Evolutionary conservation across 2,888 invertebrate species (phyloP).

Genomic region (Caenorhabditis afra): DNA sequence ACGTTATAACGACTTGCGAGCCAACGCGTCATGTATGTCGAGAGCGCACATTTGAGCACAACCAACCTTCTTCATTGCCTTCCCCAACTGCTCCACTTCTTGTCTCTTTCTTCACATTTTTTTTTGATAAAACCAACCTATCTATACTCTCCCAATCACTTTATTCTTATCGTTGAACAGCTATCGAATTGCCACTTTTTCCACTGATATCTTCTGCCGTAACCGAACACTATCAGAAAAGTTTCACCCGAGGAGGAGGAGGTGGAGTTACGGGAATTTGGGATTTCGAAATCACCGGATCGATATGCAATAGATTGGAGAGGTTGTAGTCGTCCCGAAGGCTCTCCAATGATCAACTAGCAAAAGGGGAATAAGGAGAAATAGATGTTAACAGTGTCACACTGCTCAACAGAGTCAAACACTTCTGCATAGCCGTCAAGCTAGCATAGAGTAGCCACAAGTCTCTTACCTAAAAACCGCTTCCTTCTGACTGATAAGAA

Average conservation of each 20-base stretch:
- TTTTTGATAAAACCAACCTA: constrained; percentile 57
- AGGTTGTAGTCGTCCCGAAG: too few species aligned
- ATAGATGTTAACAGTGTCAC: too few species aligned
- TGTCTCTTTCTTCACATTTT: constrained; percentile 30
- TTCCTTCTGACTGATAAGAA: constrained; percentile 22
- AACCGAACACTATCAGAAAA: constrained; percentile 4
- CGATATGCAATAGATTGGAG: too few species aligned
- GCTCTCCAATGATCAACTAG: too few species aligned
- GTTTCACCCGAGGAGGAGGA: not conserved
- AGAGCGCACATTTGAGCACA: constrained; percentile 21
- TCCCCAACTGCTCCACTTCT: constrained; percentile 14
- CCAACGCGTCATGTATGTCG: constrained; percentile 21
- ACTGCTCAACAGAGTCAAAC: too few species aligned
- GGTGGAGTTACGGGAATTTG: not conserved
- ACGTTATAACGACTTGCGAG: constrained; percentile 34
- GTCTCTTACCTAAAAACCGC: not conserved
- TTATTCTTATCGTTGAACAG: constrained; percentile 52
- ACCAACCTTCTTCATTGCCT: too few species aligned
- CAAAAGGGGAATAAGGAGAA: too few species aligned
- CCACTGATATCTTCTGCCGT: constrained; percentile 39
- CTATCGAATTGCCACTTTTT: constrained; percentile 38
- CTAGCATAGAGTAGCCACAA: not conserved
- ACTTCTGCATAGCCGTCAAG: too few species aligned
- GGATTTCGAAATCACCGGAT: too few species aligned
- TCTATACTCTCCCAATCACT: constrained; percentile 51